A percentile compares a stretch with the other conserved stretches of the same genome.
Conservation (phyloP, 2,888 invertebrate species). For the Dastarcus helophoroides region DNA sequence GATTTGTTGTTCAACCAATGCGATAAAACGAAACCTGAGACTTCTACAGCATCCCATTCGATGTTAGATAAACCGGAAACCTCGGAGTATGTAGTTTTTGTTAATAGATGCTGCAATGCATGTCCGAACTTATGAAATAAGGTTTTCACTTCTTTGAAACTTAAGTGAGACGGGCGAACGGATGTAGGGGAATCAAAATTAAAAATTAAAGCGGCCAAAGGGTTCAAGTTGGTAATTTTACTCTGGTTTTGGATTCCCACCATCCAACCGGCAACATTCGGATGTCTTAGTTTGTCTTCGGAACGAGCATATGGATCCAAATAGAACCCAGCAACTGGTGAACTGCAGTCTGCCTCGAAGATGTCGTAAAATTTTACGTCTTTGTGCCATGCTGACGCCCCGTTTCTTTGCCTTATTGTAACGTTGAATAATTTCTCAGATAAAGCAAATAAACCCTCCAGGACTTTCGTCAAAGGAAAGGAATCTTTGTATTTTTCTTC, state of each 20-base stretch:
- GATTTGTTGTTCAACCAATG: constrained; percentile 64
- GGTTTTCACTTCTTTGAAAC: constrained; percentile 61
- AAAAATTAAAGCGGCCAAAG: constrained; percentile 72
- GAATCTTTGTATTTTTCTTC: constrained; percentile 64
- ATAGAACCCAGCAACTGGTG: constrained; percentile 71
- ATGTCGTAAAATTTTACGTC: constrained; percentile 77
- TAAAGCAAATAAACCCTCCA: constrained; percentile 66
- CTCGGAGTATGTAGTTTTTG: constrained; percentile 70
- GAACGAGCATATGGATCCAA: constrained; percentile 67
- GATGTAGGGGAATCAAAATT: constrained; percentile 58
- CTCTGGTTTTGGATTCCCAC: constrained; percentile 67
- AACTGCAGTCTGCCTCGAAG: constrained; percentile 52
- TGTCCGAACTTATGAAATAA: constrained; percentile 83
- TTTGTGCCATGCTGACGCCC: constrained; percentile 70
- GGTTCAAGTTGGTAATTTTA: constrained; percentile 48
- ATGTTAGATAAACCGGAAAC: constrained; percentile 76
- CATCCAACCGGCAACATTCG: constrained; percentile 62
- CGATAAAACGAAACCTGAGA: constrained; percentile 71
- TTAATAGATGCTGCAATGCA: constrained; percentile 74
- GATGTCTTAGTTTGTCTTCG: constrained; percentile 49
- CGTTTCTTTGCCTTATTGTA: constrained; percentile 53
- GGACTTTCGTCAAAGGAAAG: constrained; percentile 71
- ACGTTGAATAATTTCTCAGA: constrained; percentile 69
- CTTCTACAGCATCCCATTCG: constrained; percentile 88
- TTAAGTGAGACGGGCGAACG: constrained; percentile 59